A percentile compares a stretch with the other conserved stretches of the same genome.
phyloP scores from a whole-genome alignment of 2,113 vertebrate species.

The Sinocyclocheilus rhinocerous region DNA sequence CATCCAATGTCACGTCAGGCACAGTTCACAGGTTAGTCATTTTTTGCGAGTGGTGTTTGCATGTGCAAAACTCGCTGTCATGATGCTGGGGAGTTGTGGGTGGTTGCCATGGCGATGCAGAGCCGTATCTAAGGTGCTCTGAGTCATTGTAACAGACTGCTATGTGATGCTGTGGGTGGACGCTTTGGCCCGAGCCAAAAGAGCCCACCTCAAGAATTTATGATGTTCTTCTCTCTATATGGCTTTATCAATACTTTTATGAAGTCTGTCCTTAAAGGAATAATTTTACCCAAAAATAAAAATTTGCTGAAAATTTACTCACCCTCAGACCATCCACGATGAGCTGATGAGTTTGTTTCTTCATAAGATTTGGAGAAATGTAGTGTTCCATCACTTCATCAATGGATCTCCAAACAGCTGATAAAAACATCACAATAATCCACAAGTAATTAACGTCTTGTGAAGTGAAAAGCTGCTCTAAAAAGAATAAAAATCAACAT shows the following conservation, averaged over 20 bases:
- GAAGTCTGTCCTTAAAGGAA: not conserved
- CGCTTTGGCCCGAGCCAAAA: not conserved
- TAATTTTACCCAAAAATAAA: no score
- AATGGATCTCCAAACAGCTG: not conserved
- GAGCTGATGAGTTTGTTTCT: not conserved
- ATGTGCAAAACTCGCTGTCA: not conserved
- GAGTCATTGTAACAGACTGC: constrained; percentile 14
- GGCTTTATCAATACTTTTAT: not conserved
- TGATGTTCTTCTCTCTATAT: not conserved
- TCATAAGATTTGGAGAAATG: not conserved
- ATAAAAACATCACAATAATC: no score
- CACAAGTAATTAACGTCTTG: no score
- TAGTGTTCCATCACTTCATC: not conserved
- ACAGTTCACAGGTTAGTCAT: not conserved
- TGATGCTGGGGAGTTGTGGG: constrained; percentile 8
- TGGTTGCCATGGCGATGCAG: not conserved
- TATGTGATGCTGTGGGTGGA: not conserved
- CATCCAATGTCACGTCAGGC: not conserved
- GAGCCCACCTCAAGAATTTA: not conserved
- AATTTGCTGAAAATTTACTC: not conserved
- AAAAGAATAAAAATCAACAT: not conserved
- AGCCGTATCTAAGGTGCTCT: not conserved
- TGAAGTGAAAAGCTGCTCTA: not conserved
- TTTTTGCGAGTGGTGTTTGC: not conserved
- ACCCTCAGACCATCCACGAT: not conserved